Percentiles rank a stretch among this genome's conserved stretches.
phyloP scores from a whole-genome alignment of 2,113 vertebrate genomes.

The Peromyscus leucopus region DNA sequence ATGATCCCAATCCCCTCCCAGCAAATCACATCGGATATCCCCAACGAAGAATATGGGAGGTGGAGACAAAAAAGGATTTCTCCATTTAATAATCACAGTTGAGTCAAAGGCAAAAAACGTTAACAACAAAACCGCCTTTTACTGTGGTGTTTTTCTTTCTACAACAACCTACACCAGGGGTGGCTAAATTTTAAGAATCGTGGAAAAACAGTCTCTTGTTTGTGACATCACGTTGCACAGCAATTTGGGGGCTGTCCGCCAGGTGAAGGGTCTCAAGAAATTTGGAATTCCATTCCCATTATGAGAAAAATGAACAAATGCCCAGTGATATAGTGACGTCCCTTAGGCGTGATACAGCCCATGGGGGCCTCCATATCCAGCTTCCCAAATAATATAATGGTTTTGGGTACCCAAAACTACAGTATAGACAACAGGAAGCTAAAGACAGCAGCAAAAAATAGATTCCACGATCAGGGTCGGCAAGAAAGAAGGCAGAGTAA shows the following conservation, averaged over 20 bases:
- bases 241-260: conserved; percentile 46
- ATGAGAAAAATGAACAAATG: conserved; percentile 50
- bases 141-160: conserved; percentile 68
- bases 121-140: conserved; percentile 60
- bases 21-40: conserved; percentile 36
- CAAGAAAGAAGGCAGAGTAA: conserved; percentile 29
- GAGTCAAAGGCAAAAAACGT: conserved; percentile 41
- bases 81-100: background rate
- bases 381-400: conserved; percentile 61
- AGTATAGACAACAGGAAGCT: conserved; percentile 35
- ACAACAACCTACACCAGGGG: conserved; percentile 60
- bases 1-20: background rate
- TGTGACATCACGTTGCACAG: conserved; percentile 75
- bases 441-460: background rate
- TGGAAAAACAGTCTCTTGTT: conserved; percentile 63
- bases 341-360: conserved; percentile 9
- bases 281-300: conserved; percentile 50
- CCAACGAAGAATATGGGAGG: background rate
- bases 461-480: background rate
- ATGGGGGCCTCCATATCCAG: conserved; percentile 38
- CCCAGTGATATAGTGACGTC: conserved; percentile 61
- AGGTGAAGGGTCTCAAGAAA: conserved; percentile 56
- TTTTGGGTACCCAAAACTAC: conserved; percentile 34
- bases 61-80: background rate
- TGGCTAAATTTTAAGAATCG: conserved; percentile 66